phyloP scores from a whole-genome alignment of 2,888 invertebrate species.

The Drosophila neoperkinsi region DNA sequence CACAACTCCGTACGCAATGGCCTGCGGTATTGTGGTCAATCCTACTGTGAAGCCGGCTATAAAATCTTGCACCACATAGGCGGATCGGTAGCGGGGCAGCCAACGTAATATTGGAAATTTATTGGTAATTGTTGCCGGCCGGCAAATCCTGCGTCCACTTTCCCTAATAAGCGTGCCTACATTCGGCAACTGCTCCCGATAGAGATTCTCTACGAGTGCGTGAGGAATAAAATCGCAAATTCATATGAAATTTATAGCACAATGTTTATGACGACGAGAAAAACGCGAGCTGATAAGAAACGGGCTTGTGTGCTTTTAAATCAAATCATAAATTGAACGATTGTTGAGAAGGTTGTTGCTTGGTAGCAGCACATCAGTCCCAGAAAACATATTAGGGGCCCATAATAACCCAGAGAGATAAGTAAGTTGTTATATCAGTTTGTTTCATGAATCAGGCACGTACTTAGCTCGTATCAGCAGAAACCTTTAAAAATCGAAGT shows the following conservation, averaged over 20 bases:
- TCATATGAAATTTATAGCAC: not conserved
- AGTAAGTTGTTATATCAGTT: slow-evolving; percentile 11
- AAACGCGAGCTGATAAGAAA: slow-evolving; percentile 11
- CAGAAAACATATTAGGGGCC: slow-evolving; percentile 17
- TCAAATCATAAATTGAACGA: slow-evolving; percentile 34
- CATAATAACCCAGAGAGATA: slow-evolving; percentile 38
- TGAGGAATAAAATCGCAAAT: slow-evolving; percentile 4
- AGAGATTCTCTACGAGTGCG: slow-evolving; percentile 70
- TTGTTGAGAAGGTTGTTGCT: slow-evolving; percentile 16
- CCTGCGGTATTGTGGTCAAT: slow-evolving; percentile 93
- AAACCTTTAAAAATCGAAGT: not conserved
- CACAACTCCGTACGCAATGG: slow-evolving; percentile 92
- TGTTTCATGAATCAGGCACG: slow-evolving; percentile 14
- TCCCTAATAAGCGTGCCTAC: slow-evolving; percentile 68
- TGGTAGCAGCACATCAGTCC: slow-evolving; percentile 28
- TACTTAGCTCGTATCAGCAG: slow-evolving; percentile 21
- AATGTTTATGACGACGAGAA: slow-evolving; percentile 1
- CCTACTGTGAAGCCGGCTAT: slow-evolving; percentile 95
- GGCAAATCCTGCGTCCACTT: slow-evolving; percentile 85
- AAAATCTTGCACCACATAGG: slow-evolving; percentile 90
- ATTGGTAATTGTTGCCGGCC: slow-evolving; percentile 86
- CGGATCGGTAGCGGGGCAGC: slow-evolving; percentile 90
- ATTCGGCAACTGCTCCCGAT: slow-evolving; percentile 82
- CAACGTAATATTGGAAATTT: slow-evolving; percentile 90
- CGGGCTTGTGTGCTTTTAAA: slow-evolving; percentile 1